Evolutionary conservation across 1,140 invertebrate genomes (phyloP).

Genomic region (Himalopsyche phryganea): DNA sequence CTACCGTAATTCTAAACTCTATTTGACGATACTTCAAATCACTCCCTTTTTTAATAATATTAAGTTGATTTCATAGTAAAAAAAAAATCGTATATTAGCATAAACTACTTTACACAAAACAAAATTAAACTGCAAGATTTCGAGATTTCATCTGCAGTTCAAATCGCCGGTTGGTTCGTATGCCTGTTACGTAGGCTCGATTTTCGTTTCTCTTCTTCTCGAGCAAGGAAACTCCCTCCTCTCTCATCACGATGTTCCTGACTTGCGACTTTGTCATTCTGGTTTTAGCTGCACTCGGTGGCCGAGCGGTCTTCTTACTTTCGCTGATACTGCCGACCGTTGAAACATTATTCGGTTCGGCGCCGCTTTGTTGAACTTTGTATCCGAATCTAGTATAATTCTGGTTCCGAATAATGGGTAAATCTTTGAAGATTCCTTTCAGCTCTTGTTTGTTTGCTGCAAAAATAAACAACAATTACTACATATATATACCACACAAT

Average conservation of each 20-base stretch:
- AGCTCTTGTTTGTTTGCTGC: not conserved
- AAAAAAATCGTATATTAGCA: no score
- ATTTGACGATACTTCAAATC: no score
- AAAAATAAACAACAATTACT: slow-evolving; percentile 5
- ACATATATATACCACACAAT: no score
- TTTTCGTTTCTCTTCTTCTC: slow-evolving; percentile 44
- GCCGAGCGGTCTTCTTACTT: slow-evolving; percentile 33
- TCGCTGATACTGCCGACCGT: slow-evolving; percentile 14
- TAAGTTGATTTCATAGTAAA: no score
- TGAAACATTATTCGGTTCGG: no score
- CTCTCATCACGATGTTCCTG: slow-evolving; percentile 42
- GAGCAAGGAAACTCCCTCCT: slow-evolving; percentile 39
- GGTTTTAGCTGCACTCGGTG: slow-evolving; percentile 31
- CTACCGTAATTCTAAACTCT: no score
- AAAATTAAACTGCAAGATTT: slow-evolving; percentile 33
- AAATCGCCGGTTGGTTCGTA: slow-evolving; percentile 63
- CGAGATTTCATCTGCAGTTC: slow-evolving; percentile 60
- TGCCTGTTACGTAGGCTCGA: slow-evolving; percentile 54
- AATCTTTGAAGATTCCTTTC: no score
- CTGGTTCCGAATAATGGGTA: no score
- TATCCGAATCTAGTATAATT: slow-evolving; percentile 51
- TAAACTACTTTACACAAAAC: no score
- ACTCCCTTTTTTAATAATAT: no score
- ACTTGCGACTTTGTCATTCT: slow-evolving; percentile 36
- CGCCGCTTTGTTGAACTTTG: slow-evolving; percentile 33